Percentiles rank a stretch among this genome's conserved stretches.
Evolutionary conservation across 2,797 vertebrate genomes (phyloP).

Genomic region (Melanogrammus aeglefinus): DNA sequence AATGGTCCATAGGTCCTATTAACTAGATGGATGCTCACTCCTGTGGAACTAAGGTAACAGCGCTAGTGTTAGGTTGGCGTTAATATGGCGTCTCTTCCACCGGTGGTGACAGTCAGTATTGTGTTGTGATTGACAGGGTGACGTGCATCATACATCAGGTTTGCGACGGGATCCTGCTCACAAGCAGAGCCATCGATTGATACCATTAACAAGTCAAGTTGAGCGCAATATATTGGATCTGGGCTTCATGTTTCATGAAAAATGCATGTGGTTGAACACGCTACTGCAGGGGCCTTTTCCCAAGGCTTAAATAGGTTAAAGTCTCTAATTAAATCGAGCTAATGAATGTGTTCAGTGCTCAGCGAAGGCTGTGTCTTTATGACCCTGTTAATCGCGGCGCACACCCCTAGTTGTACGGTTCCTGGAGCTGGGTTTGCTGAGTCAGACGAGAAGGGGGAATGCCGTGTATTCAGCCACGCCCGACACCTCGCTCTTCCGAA

Average conservation of each 20-base stretch:
- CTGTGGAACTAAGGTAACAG: constrained; percentile 28
- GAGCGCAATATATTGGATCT: too few species aligned
- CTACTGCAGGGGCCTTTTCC: too few species aligned
- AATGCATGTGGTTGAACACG: too few species aligned
- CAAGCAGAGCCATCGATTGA: too few species aligned
- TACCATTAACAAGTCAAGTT: too few species aligned
- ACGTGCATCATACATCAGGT: neutral
- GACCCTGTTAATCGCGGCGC: constrained; percentile 18
- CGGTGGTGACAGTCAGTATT: constrained; percentile 31
- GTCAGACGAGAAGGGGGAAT: constrained; percentile 26
- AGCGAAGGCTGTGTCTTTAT: constrained; percentile 26
- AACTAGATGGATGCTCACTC: constrained; percentile 30
- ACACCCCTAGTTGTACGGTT: neutral
- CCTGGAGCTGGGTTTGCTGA: constrained; percentile 18
- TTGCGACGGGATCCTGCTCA: too few species aligned
- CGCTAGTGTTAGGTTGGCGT: neutral
- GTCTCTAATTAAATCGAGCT: constrained; percentile 11
- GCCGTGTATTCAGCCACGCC: constrained; percentile 22
- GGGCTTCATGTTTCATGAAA: too few species aligned
- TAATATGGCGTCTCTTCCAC: constrained; percentile 13
- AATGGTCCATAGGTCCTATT: constrained; percentile 37
- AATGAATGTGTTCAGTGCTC: constrained; percentile 32
- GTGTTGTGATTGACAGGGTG: constrained; percentile 8
- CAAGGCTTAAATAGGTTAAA: too few species aligned
- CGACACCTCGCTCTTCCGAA: constrained; percentile 13